phyloP scores from a whole-genome alignment of 2,113 vertebrate genomes.

The Epinephelus moara region DNA sequence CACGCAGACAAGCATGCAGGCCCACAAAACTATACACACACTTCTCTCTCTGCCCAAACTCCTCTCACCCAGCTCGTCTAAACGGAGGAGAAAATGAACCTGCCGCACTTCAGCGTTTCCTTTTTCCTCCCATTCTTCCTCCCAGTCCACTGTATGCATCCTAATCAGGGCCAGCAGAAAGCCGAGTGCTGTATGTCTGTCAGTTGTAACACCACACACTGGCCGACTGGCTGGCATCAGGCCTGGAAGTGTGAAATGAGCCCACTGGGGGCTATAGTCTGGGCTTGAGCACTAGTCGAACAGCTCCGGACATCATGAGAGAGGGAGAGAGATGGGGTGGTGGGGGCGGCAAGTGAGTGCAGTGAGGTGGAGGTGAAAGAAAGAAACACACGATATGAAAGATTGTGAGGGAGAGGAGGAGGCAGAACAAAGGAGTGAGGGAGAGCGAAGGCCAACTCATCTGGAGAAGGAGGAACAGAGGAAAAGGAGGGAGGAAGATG shows the following conservation, averaged over 20 bases:
- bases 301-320: conserved; percentile 57
- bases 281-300: conserved; percentile 68
- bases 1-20: conserved; percentile 20
- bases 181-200: conserved; percentile 55
- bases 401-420: conserved; percentile 22
- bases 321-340: background rate
- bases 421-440: conserved; percentile 66
- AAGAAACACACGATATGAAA: conserved; percentile 29
- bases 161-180: conserved; percentile 61
- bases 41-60: conserved; percentile 10
- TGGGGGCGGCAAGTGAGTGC: conserved; percentile 6
- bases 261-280: conserved; percentile 70
- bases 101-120: conserved; percentile 24
- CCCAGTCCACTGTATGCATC: conserved; percentile 46
- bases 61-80: conserved; percentile 38
- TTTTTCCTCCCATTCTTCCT: conserved; percentile 17
- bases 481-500: conserved; percentile 57
- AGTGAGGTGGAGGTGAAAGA: conserved; percentile 40
- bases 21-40: conserved; percentile 5
- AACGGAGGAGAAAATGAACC: conserved; percentile 34
- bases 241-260: conserved; percentile 69
- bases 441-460: conserved; percentile 48
- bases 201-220: conserved; percentile 54
- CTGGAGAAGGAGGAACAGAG: conserved; percentile 53
- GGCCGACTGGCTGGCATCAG: conserved; percentile 54